Base-by-base conservation (phyloP, 2,888 invertebrate species). In the Yponomeuta plumbellus region DNA sequence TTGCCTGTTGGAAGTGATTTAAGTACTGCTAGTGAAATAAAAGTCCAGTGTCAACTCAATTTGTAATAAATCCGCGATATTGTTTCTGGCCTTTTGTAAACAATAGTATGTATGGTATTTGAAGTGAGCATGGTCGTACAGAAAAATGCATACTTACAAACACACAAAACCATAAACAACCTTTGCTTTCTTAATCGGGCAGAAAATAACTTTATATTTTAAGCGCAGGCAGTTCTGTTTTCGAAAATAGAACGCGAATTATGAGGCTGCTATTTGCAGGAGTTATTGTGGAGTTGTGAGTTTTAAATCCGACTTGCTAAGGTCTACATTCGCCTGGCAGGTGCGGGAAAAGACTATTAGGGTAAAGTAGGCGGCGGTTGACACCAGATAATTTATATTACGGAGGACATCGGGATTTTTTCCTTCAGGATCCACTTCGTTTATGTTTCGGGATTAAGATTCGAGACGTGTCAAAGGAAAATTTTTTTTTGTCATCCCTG, bases 361-460 rank as follows among this genome's bases (percentile, higher is more conserved):
- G 61, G 61, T 21, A 39, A 62, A n/a, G 62, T n/a, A 11, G n/a
- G 34, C 59, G 21, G 62, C 20, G 62, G 62, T 62, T 62, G 62
- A 39, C 62, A 62, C 11, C 26, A 34, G 62, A 62, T 62, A 62
- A 62, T 39, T 62, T 62, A 62, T 62, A 62, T 62, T 62, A 39
- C n/a, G 39, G 34, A 62, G 62, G 62, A 62, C 62, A 62, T 62
- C 39, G 34, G 17, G 62, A 39, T 26, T 62, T 59, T 39, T 52
- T 22, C 58, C 58, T 22, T n/a, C n/a, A 58, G 58, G 58, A 13
- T 58, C 21, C 21, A 58, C 21, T 20, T 58, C 58, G 11, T 58
- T 58, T 58, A 21, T 58, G 58, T 58, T 58, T 3, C 11, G 58
- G 22, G 58, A 17, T 52, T 52, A 52, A 52, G 44, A 52, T 52